A percentile compares a stretch with the other conserved stretches of the same genome.
Conservation (phyloP, 2,113 vertebrate genomes). For the Mastomys natalensis region DNA sequence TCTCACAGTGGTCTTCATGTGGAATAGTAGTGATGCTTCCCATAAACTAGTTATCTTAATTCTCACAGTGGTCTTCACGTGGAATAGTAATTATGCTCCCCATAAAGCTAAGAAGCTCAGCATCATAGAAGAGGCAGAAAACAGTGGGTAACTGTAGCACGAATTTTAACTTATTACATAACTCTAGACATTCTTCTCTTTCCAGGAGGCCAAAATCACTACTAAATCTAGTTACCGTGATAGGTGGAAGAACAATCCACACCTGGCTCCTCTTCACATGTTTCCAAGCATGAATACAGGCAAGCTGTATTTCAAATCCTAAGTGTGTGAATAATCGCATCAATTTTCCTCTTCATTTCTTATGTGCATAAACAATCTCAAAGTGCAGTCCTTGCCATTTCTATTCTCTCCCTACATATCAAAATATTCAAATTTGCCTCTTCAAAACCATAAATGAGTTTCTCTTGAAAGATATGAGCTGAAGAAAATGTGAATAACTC, state of each 20-base stretch:
- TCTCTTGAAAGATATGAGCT: not conserved
- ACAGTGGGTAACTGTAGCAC: not conserved
- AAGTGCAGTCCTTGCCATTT: conserved; percentile 5
- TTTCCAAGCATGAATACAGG: not conserved
- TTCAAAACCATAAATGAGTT: conserved; percentile 38
- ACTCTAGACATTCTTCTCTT: not conserved
- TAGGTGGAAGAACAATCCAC: not conserved
- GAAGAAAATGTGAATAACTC: conserved; percentile 55
- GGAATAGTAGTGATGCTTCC: not conserved
- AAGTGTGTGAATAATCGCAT: conserved; percentile 52
- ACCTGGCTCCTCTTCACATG: not conserved
- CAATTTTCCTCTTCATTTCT: conserved; percentile 45
- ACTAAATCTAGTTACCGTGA: not conserved
- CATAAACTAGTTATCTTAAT: conserved; percentile 9
- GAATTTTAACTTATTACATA: not conserved
- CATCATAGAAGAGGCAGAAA: not conserved
- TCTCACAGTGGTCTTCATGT: not conserved
- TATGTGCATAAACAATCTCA: not conserved
- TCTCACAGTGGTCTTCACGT: not conserved
- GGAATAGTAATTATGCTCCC: not conserved
- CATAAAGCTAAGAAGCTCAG: not conserved
- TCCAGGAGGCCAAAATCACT: not conserved
- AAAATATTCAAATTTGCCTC: conserved; percentile 39
- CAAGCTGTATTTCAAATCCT: conserved; percentile 3
- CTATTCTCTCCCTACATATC: not conserved